Percentiles rank a stretch among this genome's conserved stretches.
Evolutionary conservation across 2,797 vertebrate genomes (phyloP).

Genomic region (Euphonia xanthogaster): DNA sequence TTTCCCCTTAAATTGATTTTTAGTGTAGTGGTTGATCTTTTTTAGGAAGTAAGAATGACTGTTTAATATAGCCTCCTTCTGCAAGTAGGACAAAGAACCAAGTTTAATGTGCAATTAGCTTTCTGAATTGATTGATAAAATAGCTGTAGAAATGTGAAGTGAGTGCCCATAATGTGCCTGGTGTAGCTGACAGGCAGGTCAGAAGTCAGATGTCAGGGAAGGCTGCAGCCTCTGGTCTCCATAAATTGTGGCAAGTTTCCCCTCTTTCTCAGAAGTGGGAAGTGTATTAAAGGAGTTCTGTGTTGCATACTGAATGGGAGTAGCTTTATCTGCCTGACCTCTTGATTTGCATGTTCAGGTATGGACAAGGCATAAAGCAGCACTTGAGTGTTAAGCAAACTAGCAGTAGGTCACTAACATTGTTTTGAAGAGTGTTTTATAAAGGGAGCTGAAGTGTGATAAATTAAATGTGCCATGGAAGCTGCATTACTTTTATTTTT

Average conservation of each 20-base stretch:
- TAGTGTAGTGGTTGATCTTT: not conserved
- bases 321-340: not conserved
- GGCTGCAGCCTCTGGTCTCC: not conserved
- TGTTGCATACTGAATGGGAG: not conserved
- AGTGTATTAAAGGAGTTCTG: not conserved
- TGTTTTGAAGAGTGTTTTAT: not conserved
- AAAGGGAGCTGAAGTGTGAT: not conserved
- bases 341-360: not conserved
- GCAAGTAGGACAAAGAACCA: not conserved
- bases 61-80: not conserved
- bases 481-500: not conserved
- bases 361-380: not conserved
- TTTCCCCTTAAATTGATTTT: not conserved
- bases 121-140: not conserved
- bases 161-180: accelerated
- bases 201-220: not conserved
- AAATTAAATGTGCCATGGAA: not conserved
- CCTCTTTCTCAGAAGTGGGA: not conserved
- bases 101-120: not conserved
- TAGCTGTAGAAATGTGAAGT: not conserved
- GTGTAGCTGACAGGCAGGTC: not conserved
- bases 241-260: not conserved
- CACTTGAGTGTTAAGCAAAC: not conserved
- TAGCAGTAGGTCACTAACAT: not conserved
- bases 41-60: not conserved